Conservation (phyloP, 2,113 vertebrate species). For the Micromys minutus region DNA sequence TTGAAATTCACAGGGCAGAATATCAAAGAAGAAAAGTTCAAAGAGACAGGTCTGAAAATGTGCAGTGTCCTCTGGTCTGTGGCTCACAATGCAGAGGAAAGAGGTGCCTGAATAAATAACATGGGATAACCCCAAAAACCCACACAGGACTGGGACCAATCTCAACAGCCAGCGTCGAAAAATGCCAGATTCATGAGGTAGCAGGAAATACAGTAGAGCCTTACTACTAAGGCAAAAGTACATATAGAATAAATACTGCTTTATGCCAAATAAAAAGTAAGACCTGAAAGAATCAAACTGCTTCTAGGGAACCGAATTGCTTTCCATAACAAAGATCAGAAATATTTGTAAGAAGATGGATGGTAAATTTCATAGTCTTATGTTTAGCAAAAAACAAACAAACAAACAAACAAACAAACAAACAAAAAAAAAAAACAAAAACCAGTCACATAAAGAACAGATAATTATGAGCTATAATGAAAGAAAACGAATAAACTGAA, state of each 20-base stretch:
- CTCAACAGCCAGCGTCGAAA: background rate
- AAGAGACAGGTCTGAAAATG: background rate
- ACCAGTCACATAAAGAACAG: background rate
- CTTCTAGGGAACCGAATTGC: constrained; percentile 28
- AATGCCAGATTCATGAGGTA: background rate
- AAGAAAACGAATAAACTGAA: constrained; percentile 34
- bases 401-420: too few species aligned
- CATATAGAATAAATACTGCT: background rate
- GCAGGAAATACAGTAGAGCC: background rate
- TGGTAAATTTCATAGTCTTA: background rate
- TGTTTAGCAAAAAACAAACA: background rate
- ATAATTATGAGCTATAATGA: constrained; percentile 35
- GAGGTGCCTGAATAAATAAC: background rate
- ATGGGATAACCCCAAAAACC: background rate
- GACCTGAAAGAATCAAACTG: background rate
- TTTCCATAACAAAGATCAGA: constrained; percentile 40
- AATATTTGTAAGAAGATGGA: background rate
- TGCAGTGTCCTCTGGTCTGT: background rate
- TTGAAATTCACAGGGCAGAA: background rate
- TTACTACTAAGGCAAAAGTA: background rate
- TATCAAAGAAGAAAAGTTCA: background rate
- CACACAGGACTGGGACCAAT: background rate
- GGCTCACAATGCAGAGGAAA: background rate
- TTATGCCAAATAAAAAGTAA: constrained; percentile 27
- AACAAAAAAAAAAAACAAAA: too few species aligned